Evolutionary conservation across 2,113 vertebrate genomes (phyloP).

Genomic region (Zeus faber): DNA sequence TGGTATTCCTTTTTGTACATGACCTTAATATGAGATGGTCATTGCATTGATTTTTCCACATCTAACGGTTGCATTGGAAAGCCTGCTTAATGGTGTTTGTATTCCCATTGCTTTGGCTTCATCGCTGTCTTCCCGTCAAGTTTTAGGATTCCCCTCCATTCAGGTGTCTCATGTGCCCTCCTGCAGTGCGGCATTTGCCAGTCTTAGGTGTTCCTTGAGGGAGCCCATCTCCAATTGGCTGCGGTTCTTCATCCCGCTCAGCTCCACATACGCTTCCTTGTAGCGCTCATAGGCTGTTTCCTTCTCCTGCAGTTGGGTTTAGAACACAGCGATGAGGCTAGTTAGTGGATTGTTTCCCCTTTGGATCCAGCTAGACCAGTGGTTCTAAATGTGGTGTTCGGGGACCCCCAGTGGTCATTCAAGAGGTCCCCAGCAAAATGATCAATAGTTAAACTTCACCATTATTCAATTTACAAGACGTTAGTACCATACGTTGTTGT

Average conservation of each 20-base stretch:
- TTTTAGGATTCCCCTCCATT: constrained; percentile 1
- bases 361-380: too few relatives aligned
- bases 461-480: too few relatives aligned
- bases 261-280: constrained; percentile 85
- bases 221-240: constrained; percentile 83
- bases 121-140: too few relatives aligned
- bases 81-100: background rate
- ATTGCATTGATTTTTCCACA: background rate
- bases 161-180: constrained; percentile 72
- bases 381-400: too few relatives aligned
- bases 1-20: constrained; percentile 10
- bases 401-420: too few relatives aligned
- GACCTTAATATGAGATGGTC: constrained; percentile 3
- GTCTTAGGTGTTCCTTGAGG: constrained; percentile 85
- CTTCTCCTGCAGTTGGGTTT: constrained; percentile 78
- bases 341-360: too few relatives aligned
- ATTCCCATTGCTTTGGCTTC: background rate
- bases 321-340: background rate
- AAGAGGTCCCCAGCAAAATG: too few relatives aligned
- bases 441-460: too few relatives aligned
- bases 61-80: too few relatives aligned
- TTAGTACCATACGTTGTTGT: too few relatives aligned
- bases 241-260: constrained; percentile 80
- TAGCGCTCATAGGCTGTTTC: constrained; percentile 83
- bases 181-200: constrained; percentile 81